A percentile compares a stretch with the other conserved stretches of the same genome.
Conservation (phyloP, 2,888 invertebrate genomes). For the Philopedon plagiatum region DNA sequence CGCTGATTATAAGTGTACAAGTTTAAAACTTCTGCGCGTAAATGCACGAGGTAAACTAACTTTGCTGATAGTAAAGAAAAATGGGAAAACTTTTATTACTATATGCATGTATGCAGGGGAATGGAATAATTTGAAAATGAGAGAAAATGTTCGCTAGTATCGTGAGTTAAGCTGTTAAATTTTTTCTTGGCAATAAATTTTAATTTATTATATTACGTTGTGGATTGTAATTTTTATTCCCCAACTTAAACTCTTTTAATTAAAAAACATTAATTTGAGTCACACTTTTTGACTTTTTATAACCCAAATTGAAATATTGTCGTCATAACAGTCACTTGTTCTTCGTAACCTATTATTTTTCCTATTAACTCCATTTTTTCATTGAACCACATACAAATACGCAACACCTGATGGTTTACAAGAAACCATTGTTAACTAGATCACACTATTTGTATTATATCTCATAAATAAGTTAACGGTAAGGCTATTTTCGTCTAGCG, state of each 20-base stretch:
- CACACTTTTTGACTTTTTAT: too few relatives aligned
- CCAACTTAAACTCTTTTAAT: too few relatives aligned
- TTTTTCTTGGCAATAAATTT: background rate
- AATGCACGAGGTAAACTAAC: constrained; percentile 13
- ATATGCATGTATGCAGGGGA: constrained; percentile 4
- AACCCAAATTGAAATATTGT: too few relatives aligned
- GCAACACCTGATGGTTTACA: background rate
- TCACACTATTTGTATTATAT: constrained; percentile 7
- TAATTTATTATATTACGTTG: background rate
- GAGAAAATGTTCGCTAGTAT: background rate
- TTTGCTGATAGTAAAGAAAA: constrained; percentile 35
- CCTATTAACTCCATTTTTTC: background rate
- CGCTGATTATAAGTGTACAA: constrained; percentile 39
- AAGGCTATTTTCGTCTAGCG: background rate
- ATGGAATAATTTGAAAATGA: constrained; percentile 15
- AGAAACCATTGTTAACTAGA: constrained; percentile 9
- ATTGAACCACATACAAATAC: constrained; percentile 1
- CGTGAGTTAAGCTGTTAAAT: background rate
- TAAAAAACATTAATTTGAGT: too few relatives aligned
- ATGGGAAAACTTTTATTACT: constrained; percentile 43
- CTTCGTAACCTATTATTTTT: background rate
- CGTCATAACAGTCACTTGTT: too few relatives aligned
- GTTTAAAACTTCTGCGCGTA: constrained; percentile 36
- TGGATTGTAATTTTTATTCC: too few relatives aligned
- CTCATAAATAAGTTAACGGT: constrained; percentile 10